phyloP scores from a whole-genome alignment of 92 coral and sea anemone species.

The Desmophyllum pertusum region DNA sequence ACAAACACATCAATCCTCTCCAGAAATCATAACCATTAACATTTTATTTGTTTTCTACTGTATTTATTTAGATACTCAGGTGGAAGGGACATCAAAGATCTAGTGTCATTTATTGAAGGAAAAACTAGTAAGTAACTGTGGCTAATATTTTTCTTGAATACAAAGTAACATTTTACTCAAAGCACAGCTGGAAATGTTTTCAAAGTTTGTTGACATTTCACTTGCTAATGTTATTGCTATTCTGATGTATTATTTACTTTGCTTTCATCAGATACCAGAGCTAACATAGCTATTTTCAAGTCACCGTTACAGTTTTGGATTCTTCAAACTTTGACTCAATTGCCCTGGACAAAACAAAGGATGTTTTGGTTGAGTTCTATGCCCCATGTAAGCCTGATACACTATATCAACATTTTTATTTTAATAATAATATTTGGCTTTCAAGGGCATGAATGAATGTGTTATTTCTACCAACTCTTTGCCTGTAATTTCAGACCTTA shows the following conservation, averaged over 20 bases:
- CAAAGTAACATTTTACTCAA: neutral
- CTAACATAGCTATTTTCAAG: constrained; percentile 51
- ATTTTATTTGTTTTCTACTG: neutral
- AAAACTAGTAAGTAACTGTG: constrained; percentile 66
- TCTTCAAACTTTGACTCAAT: constrained; percentile 77
- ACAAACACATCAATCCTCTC: too few relatives aligned
- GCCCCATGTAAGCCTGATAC: constrained; percentile 91
- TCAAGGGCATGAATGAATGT: neutral
- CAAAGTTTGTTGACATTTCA: neutral
- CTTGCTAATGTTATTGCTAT: too few relatives aligned
- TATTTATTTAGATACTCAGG: constrained; percentile 60
- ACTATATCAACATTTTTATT: too few relatives aligned
- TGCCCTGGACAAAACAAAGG: constrained; percentile 71
- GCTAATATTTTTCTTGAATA: too few relatives aligned
- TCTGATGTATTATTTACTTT: neutral
- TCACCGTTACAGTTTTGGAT: constrained; percentile 67
- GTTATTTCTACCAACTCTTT: too few relatives aligned
- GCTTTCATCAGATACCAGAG: constrained; percentile 64
- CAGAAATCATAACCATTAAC: too few relatives aligned
- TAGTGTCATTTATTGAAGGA: constrained; percentile 63
- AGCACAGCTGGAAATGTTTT: neutral
- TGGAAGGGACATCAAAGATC: constrained; percentile 75
- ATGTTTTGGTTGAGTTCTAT: constrained; percentile 92
- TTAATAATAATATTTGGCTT: neutral
- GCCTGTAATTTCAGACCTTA: too few relatives aligned